These are phyloP conservation scores for Volucella zonaria DNA, from an alignment of 2,888 invertebrate genomes.

Conservation along the genomic window DNA sequence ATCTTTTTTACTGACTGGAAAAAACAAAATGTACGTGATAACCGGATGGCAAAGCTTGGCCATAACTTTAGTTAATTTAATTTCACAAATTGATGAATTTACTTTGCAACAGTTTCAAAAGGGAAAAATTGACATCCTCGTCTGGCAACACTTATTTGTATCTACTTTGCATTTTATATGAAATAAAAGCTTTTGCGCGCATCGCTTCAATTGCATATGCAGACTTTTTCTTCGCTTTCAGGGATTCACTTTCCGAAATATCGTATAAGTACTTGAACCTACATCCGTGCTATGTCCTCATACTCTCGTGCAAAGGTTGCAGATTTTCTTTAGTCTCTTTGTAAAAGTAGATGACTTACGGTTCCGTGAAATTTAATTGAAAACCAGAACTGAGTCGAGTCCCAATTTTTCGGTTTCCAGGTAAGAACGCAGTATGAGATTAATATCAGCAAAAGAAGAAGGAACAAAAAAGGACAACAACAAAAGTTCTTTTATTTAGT, in stretches of 20 bases:
- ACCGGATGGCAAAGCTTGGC: too few species aligned
- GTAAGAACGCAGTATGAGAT: not conserved
- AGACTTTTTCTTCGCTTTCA: slow-evolving; percentile 28
- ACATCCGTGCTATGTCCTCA: slow-evolving; percentile 6
- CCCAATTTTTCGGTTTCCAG: slow-evolving; percentile 2
- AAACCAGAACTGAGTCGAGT: slow-evolving; percentile 32
- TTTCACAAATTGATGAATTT: too few species aligned
- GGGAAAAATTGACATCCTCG: too few species aligned
- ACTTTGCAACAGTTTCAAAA: too few species aligned
- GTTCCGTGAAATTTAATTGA: slow-evolving; percentile 49
- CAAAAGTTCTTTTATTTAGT: slow-evolving; percentile 38
- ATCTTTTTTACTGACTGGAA: too few species aligned
- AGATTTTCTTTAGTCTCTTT: slow-evolving; percentile 25
- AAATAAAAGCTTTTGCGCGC: slow-evolving; percentile 45
- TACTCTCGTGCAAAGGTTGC: slow-evolving; percentile 36
- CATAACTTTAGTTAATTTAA: too few species aligned
- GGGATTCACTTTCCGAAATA: not conserved
- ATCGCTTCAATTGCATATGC: slow-evolving; percentile 48
- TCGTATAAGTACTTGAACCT: not conserved
- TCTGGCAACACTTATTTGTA: too few species aligned
- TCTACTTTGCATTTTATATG: slow-evolving; percentile 10
- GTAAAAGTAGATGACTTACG: slow-evolving; percentile 39
- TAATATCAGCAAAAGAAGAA: too few species aligned
- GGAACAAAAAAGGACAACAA: slow-evolving; percentile 5
- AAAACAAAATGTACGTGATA: too few species aligned